Percentiles rank a stretch among this genome's conserved stretches.
These are phyloP conservation scores for Hippocampus zosterae DNA, from an alignment of 2,113 vertebrate species.

Conservation along the genomic window DNA sequence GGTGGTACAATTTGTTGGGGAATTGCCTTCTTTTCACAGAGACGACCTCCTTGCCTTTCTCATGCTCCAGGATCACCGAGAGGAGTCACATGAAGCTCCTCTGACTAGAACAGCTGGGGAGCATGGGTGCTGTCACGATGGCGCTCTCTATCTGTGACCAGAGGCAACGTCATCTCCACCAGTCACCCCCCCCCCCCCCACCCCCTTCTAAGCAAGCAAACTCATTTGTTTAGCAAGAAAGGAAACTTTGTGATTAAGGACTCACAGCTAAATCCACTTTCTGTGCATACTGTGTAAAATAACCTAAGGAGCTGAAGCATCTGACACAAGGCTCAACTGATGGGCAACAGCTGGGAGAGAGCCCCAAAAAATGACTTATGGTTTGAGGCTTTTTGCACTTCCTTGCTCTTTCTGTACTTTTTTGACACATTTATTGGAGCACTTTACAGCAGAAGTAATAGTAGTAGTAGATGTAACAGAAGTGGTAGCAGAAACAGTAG, in stretches of 20 bases:
- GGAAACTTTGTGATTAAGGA: slow-evolving; percentile 41
- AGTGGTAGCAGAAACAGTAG: too few species aligned
- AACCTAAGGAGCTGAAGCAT: slow-evolving; percentile 56
- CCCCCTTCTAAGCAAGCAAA: slow-evolving; percentile 2
- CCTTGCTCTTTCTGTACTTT: neutral
- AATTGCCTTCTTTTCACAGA: slow-evolving; percentile 39
- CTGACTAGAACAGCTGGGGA: slow-evolving; percentile 59
- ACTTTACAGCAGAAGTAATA: too few species aligned
- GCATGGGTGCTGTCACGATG: slow-evolving; percentile 68
- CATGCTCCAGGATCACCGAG: slow-evolving; percentile 60
- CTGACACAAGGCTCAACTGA: slow-evolving; percentile 58
- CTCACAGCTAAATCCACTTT: slow-evolving; percentile 31
- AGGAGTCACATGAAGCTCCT: slow-evolving; percentile 68
- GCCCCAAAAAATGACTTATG: slow-evolving; percentile 9
- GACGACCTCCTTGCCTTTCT: slow-evolving; percentile 55
- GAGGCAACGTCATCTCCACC: slow-evolving; percentile 44
- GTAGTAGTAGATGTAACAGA: too few species aligned
- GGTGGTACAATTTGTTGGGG: slow-evolving; percentile 33
- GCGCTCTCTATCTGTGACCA: slow-evolving; percentile 65
- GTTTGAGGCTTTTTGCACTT: slow-evolving; percentile 12
- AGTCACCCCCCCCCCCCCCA: neutral
- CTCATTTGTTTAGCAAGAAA: slow-evolving; percentile 52
- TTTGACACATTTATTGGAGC: too few species aligned
- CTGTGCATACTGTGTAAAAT: slow-evolving; percentile 37
- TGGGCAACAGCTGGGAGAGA: slow-evolving; percentile 44